A percentile compares a stretch with the other conserved stretches of the same genome.
Evolutionary conservation across 2,888 invertebrate genomes (phyloP).

Genomic region (Vesta saturnalis): DNA sequence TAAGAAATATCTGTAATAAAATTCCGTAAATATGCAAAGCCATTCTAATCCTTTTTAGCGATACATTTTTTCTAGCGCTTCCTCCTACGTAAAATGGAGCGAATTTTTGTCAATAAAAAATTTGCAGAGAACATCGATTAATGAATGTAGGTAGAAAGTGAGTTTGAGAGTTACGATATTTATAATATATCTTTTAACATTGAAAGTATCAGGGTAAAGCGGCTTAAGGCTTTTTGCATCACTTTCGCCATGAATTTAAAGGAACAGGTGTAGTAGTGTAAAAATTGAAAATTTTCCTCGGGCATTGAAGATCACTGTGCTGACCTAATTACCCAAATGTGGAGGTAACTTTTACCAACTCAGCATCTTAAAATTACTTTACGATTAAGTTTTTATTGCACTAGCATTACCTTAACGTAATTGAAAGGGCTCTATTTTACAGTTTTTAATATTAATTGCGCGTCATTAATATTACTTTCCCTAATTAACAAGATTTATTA

Average conservation of each 20-base stretch:
- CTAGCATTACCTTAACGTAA: neutral
- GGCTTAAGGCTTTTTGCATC: conserved; percentile 21
- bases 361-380: neutral
- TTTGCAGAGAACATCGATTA: too few relatives aligned
- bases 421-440: conserved; percentile 1
- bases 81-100: too few relatives aligned
- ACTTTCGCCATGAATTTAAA: conserved; percentile 34
- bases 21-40: too few relatives aligned
- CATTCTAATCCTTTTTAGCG: neutral
- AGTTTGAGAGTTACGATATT: conserved; percentile 7
- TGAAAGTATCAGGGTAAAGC: conserved; percentile 34
- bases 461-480: neutral
- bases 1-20: neutral
- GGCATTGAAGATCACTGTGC: conserved; percentile 25
- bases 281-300: conserved; percentile 29
- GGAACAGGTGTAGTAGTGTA: conserved; percentile 27
- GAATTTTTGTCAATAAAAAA: too few relatives aligned
- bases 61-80: too few relatives aligned
- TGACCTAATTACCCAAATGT: conserved; percentile 33
- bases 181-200: conserved; percentile 18
- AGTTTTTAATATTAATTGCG: neutral
- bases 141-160: conserved; percentile 17
- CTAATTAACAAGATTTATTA: neutral
- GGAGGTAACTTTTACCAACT: conserved; percentile 11
- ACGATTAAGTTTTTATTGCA: neutral